phyloP scores from a whole-genome alignment of 2,797 vertebrate genomes.

The Chaunax sp. region DNA sequence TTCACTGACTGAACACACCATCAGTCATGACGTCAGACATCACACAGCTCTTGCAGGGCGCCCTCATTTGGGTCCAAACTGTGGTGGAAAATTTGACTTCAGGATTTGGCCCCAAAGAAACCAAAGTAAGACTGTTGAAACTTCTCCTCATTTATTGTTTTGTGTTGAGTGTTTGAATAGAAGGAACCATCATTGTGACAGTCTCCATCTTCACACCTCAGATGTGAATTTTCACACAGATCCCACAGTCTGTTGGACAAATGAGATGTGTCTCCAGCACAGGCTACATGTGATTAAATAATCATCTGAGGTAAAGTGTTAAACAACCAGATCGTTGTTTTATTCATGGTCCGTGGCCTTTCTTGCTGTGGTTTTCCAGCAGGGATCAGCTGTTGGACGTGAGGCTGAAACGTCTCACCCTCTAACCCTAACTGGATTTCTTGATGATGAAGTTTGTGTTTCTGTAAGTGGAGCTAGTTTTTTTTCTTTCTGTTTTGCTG shows the following conservation, averaged over 20 bases:
- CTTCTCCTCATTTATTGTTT: neutral
- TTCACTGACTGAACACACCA: neutral
- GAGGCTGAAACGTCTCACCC: neutral
- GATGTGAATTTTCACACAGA: slow-evolving; percentile 60
- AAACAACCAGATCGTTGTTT: neutral
- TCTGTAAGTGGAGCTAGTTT: neutral
- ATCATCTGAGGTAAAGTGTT: neutral
- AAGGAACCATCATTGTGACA: slow-evolving; percentile 10
- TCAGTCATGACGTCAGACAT: neutral
- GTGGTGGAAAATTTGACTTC: slow-evolving; percentile 14
- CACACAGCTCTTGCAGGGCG: neutral
- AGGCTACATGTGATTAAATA: slow-evolving; percentile 21
- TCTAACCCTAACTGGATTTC: no score
- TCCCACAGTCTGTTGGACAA: slow-evolving; percentile 39
- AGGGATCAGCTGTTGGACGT: neutral
- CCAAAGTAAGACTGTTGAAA: neutral
- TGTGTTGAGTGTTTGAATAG: neutral
- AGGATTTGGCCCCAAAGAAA: slow-evolving; percentile 1
- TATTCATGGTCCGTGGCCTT: neutral
- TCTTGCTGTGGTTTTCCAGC: neutral
- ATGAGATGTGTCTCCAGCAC: slow-evolving; percentile 6
- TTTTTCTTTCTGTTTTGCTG: neutral
- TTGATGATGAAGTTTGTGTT: neutral
- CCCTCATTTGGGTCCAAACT: neutral
- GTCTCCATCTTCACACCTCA: slow-evolving; percentile 50